Base-by-base conservation (phyloP, 2,113 vertebrate species). In the Lucifuga dentata region DNA sequence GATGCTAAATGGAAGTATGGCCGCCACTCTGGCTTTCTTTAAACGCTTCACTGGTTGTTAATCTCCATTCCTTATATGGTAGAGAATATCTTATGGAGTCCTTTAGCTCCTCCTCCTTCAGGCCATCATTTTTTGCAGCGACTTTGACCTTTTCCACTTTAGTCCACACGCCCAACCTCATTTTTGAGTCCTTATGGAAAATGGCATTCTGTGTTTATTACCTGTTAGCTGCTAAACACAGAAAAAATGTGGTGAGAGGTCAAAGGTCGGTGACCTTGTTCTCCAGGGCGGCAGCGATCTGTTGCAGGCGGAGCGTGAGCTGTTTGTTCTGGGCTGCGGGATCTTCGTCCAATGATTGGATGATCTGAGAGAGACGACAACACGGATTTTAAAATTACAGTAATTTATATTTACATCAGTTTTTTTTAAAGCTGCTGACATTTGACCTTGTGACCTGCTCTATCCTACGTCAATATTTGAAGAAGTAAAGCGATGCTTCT, bases 241-340 rank as follows among this genome's bases (percentile, higher is more conserved):
- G 26, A 29, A 3, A 16, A 0, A 12, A 0, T 0, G 9, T 51
- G 69, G 62, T 50, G 10, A 33, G 80, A 46, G 90, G 90, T 96
- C 94, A 99, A 90, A 99, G 96, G 91, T 99, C 97, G 0, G 98
- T 99, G 90, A 98, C 96, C 92, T 98, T 99, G 91, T 99, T 96
- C 93, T 99, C 97, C 73, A 99, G 92, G 0, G 96, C 97, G 16
- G 98, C 98, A 0, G 98, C 97, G 16, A 99, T 95, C 90, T 99
- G 98, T 86, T 99, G 98, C 65, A 99, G 94, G 83, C 97, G 93
- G 68, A 96, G 94, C 60, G 97, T 97, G 78, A 99, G 93, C 92
- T 99, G 98, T 90, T 96, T 97, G 81, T 95, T 98, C 90, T 99
- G 97, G 73, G 97, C 95, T 0, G 95, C 95, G 1, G 96, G 96